Conservation (phyloP, 2,888 invertebrate genomes). For the Hanleya hanleyi region DNA sequence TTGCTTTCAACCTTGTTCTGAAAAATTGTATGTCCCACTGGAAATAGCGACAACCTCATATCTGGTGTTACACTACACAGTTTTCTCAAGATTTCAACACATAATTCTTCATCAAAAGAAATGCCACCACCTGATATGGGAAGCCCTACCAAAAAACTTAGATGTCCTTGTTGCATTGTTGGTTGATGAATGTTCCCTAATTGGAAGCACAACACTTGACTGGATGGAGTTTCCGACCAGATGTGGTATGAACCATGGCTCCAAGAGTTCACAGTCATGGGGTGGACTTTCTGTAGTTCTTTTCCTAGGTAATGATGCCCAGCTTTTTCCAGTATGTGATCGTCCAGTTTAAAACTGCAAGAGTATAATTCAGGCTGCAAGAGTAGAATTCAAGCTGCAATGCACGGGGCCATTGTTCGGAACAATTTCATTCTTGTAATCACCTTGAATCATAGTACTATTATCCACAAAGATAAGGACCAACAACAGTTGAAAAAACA, state of each 20-base stretch:
- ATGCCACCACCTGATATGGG: constrained; percentile 36
- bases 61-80: constrained; percentile 40
- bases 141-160: constrained; percentile 28
- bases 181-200: constrained; percentile 38
- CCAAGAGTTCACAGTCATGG: constrained; percentile 16
- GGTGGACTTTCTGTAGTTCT: constrained; percentile 44
- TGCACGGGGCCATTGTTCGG: background rate
- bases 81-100: constrained; percentile 40
- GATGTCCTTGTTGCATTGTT: constrained; percentile 30
- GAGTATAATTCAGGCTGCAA: too few relatives aligned
- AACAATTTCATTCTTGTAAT: background rate
- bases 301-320: constrained; percentile 37
- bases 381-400: background rate
- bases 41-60: constrained; percentile 46
- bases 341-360: background rate
- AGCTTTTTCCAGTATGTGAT: too few relatives aligned
- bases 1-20: constrained; percentile 39
- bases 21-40: constrained; percentile 42
- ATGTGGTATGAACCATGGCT: constrained; percentile 17
- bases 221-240: constrained; percentile 33
- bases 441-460: background rate
- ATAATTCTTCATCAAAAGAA: constrained; percentile 20
- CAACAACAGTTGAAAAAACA: background rate
- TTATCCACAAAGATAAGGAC: background rate
- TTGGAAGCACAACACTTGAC: constrained; percentile 28